Evolutionary conservation across 1,140 invertebrate species (phyloP).

Genomic region (Cotesia glomerata): DNA sequence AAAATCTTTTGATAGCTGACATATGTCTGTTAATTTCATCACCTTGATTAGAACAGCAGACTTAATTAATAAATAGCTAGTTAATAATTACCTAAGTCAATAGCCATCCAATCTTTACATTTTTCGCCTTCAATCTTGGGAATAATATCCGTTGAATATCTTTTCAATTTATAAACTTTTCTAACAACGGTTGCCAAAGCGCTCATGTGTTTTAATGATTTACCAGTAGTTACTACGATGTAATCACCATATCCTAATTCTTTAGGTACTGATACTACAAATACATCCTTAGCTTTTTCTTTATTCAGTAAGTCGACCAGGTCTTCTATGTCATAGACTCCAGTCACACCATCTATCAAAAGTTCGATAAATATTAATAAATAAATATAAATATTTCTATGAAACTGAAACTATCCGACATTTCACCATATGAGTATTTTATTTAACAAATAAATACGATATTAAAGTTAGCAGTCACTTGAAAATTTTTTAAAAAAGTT

Average conservation of each 20-base stretch:
- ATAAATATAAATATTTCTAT: background rate
- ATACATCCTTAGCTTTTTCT: slow-evolving; percentile 82
- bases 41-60: background rate
- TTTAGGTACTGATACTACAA: slow-evolving; percentile 78
- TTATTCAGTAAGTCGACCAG: slow-evolving; percentile 76
- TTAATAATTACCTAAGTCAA: slow-evolving; percentile 79
- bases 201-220: slow-evolving; percentile 75
- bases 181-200: slow-evolving; percentile 80
- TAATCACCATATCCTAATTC: slow-evolving; percentile 82
- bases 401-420: too few species aligned
- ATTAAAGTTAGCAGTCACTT: too few species aligned
- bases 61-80: slow-evolving; percentile 3
- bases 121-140: slow-evolving; percentile 80
- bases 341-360: slow-evolving; percentile 74
- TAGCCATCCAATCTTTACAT: slow-evolving; percentile 82
- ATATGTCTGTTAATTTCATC: too few species aligned
- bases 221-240: slow-evolving; percentile 78
- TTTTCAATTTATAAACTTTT: slow-evolving; percentile 81
- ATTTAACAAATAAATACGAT: too few species aligned
- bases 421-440: too few species aligned
- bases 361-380: slow-evolving; percentile 24
- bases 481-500: too few species aligned
- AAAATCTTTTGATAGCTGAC: too few species aligned
- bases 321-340: slow-evolving; percentile 88
- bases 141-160: slow-evolving; percentile 68